These are phyloP conservation scores for Rhagoletis zephyria DNA, from an alignment of 1,140 invertebrate genomes.

Conservation along the genomic window DNA sequence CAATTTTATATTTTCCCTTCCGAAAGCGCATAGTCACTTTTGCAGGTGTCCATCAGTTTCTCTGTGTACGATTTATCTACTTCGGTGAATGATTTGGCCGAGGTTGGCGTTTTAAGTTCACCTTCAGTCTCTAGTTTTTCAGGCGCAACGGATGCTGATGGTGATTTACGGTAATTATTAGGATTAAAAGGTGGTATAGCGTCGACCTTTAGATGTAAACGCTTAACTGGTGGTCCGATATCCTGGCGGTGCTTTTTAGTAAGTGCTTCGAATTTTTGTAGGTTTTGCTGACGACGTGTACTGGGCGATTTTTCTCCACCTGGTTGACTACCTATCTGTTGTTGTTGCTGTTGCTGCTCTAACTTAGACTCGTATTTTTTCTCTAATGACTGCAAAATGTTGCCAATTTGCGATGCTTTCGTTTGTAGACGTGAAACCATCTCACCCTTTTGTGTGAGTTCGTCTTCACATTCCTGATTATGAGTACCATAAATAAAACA, in stretches of 20 bases:
- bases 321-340: constrained; percentile 52
- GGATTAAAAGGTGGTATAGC: constrained; percentile 74
- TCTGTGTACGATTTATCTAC: constrained; percentile 58
- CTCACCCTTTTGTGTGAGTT: constrained; percentile 91
- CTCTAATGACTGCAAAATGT: constrained; percentile 90
- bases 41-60: constrained; percentile 62
- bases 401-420: constrained; percentile 91
- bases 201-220: constrained; percentile 71
- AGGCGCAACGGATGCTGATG: constrained; percentile 63
- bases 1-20: constrained; percentile 45
- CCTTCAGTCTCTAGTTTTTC: constrained; percentile 33
- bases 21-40: constrained; percentile 63
- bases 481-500: constrained; percentile 5
- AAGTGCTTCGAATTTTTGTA: constrained; percentile 70
- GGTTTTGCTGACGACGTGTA: constrained; percentile 69
- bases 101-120: constrained; percentile 59
- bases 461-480: constrained; percentile 90
- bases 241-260: constrained; percentile 72
- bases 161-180: constrained; percentile 74
- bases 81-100: constrained; percentile 61
- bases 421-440: constrained; percentile 90
- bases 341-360: constrained; percentile 68
- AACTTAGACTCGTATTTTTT: constrained; percentile 77
- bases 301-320: constrained; percentile 66
- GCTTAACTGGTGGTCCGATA: constrained; percentile 70